Percentiles rank a stretch among this genome's conserved stretches.
phyloP scores from a whole-genome alignment of 2,888 invertebrate species.

The Noctua janthina region DNA sequence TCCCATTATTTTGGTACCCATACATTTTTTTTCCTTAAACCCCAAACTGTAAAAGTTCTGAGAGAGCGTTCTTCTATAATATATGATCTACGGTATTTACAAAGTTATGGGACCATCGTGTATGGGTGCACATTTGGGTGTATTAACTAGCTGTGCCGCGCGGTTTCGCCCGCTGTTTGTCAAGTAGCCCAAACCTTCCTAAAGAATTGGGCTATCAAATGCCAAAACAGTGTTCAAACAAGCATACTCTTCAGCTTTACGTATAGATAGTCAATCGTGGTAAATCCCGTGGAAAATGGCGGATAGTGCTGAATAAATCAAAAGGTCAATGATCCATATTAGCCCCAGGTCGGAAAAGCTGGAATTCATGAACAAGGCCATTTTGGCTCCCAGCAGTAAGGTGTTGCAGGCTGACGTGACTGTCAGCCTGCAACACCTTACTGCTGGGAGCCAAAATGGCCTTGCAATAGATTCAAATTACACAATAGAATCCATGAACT shows the following conservation, averaged over 20 bases:
- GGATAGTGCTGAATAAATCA: background rate
- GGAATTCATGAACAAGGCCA: background rate
- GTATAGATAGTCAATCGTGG: background rate
- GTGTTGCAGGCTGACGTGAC: too few relatives aligned
- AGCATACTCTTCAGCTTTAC: background rate
- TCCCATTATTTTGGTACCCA: background rate
- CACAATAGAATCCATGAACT: background rate
- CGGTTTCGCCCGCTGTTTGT: background rate
- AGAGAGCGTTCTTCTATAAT: background rate
- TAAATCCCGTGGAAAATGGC: background rate
- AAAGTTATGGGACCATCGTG: too few relatives aligned
- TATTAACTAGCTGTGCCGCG: background rate
- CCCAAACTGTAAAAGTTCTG: background rate
- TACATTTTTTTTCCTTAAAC: too few relatives aligned
- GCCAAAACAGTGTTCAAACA: background rate
- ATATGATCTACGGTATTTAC: background rate
- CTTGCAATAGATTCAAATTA: background rate
- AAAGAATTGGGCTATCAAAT: background rate
- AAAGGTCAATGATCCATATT: background rate
- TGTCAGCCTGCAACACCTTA: too few relatives aligned
- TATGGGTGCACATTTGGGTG: background rate
- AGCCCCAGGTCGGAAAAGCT: background rate
- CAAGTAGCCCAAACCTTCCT: background rate
- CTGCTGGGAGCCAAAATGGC: too few relatives aligned
- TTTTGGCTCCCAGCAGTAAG: background rate